These are phyloP conservation scores for Euplexia lucipara DNA, from an alignment of 2,888 invertebrate species.

Conservation along the genomic window DNA sequence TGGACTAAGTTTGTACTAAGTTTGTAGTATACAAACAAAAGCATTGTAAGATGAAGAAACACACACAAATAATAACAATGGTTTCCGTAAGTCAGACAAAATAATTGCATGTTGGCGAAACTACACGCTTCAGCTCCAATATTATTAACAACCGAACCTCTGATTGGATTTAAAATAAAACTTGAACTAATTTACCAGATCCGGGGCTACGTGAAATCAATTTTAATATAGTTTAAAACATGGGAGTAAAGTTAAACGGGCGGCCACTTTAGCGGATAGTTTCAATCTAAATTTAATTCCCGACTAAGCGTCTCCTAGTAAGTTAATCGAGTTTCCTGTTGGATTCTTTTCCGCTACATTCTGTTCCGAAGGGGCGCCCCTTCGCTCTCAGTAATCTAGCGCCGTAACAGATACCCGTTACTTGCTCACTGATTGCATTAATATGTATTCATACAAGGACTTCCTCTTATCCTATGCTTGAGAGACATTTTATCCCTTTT, in stretches of 20 bases:
- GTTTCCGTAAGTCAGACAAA: slow-evolving; percentile 24
- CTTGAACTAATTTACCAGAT: slow-evolving; percentile 7
- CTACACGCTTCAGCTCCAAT: slow-evolving; percentile 5
- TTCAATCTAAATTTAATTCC: slow-evolving; percentile 82
- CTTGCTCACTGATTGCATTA: slow-evolving; percentile 49
- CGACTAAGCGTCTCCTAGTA: slow-evolving; percentile 62
- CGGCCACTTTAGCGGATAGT: slow-evolving; percentile 73
- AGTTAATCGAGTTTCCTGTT: slow-evolving; percentile 72
- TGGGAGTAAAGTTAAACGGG: slow-evolving; percentile 49
- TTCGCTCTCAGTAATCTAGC: slow-evolving; percentile 45
- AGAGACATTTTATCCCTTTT: background rate
- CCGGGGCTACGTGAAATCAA: slow-evolving; percentile 48
- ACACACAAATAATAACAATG: too few relatives aligned
- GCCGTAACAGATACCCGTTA: slow-evolving; percentile 42
- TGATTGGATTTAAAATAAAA: slow-evolving; percentile 38
- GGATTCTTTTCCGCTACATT: slow-evolving; percentile 78
- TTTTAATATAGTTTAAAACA: slow-evolving; percentile 57
- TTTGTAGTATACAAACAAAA: slow-evolving; percentile 19
- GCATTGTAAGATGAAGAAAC: slow-evolving; percentile 12
- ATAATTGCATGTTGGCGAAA: slow-evolving; percentile 26
- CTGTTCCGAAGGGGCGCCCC: slow-evolving; percentile 43
- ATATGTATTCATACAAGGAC: slow-evolving; percentile 25
- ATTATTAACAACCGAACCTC: slow-evolving; percentile 39
- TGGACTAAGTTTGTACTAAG: too few relatives aligned
- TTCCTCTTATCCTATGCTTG: slow-evolving; percentile 19